phyloP scores from a whole-genome alignment of 2,888 invertebrate species.

The Asteroscopus sphinx region DNA sequence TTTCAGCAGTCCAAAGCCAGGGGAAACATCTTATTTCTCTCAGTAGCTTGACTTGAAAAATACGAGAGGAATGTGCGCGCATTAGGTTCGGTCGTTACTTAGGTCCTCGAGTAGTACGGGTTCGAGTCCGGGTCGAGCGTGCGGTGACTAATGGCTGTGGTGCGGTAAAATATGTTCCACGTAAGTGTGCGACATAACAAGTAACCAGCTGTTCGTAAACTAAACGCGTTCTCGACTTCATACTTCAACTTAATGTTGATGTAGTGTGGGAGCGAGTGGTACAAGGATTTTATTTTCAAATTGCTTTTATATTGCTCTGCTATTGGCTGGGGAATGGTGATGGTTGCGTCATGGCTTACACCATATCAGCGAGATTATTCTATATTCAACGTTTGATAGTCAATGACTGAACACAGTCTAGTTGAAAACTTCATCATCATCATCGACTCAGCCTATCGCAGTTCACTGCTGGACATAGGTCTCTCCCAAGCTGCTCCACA shows the following conservation, averaged over 20 bases:
- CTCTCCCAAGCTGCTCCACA: too few relatives aligned
- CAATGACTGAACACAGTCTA: too few relatives aligned
- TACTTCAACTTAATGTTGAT: slow-evolving; percentile 38
- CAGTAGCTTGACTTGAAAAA: slow-evolving; percentile 76
- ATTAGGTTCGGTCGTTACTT: slow-evolving; percentile 80
- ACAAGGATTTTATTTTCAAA: background rate
- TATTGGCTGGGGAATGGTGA: background rate
- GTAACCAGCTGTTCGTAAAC: slow-evolving; percentile 63
- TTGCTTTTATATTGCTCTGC: background rate
- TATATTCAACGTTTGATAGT: too few relatives aligned
- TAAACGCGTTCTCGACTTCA: slow-evolving; percentile 53
- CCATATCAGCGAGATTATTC: too few relatives aligned
- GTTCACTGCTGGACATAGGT: too few relatives aligned
- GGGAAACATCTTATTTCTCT: slow-evolving; percentile 69
- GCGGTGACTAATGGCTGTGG: slow-evolving; percentile 75
- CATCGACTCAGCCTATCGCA: too few relatives aligned
- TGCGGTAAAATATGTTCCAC: slow-evolving; percentile 72
- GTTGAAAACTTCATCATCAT: too few relatives aligned
- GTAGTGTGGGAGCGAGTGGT: slow-evolving; percentile 14
- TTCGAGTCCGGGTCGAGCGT: slow-evolving; percentile 67
- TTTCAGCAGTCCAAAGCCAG: slow-evolving; percentile 61
- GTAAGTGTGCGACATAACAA: slow-evolving; percentile 71
- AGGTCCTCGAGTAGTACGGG: slow-evolving; percentile 67
- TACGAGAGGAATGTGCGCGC: slow-evolving; percentile 74
- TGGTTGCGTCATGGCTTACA: slow-evolving; percentile 1